These are phyloP conservation scores for Tragelaphus eurycerus DNA, from an alignment of 2,797 vertebrate species.

Conservation along the genomic window DNA sequence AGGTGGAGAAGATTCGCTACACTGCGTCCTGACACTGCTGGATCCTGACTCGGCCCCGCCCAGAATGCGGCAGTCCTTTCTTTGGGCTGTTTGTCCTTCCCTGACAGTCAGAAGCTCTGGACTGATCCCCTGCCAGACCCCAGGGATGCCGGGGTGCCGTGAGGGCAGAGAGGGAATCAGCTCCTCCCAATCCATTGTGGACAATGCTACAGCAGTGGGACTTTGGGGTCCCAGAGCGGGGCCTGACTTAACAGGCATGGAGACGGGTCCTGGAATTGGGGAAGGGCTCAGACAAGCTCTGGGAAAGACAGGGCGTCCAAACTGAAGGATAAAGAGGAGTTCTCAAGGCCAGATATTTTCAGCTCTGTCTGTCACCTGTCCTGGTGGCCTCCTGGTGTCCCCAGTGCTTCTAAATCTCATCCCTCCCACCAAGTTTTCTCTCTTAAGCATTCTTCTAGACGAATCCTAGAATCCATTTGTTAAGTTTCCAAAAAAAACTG, in stretches of 20 bases:
- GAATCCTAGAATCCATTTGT: not conserved
- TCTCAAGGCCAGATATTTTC: not conserved
- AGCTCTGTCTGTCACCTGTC: not conserved
- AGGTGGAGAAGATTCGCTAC: not conserved
- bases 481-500: not conserved
- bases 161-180: not conserved
- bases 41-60: not conserved
- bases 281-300: not conserved
- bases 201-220: not conserved
- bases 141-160: not conserved
- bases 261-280: not conserved
- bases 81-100: not conserved
- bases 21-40: not conserved
- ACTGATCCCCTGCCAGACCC: not conserved
- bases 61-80: not conserved
- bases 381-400: not conserved
- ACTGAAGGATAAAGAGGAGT: not conserved
- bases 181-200: not conserved
- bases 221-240: not conserved
- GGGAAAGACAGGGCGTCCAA: not conserved
- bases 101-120: not conserved
- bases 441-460: not conserved
- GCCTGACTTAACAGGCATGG: not conserved
- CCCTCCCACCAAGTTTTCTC: not conserved
- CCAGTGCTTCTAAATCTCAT: not conserved